Base-by-base conservation (phyloP, 2,797 vertebrate species). In the Tapera naevia region DNA sequence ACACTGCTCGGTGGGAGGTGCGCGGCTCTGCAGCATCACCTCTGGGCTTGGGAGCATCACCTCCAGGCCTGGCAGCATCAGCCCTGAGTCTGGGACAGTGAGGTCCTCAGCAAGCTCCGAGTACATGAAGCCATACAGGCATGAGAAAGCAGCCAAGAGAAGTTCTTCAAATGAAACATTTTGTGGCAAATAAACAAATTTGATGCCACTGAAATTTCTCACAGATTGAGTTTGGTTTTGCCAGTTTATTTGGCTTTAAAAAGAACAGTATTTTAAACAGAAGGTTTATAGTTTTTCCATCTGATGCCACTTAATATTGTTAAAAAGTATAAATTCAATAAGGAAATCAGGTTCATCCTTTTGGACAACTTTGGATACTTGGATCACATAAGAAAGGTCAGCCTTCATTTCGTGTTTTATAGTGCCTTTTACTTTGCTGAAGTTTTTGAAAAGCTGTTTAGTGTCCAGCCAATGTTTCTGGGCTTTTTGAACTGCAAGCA, bases 11-110 rank as follows among this genome's bases (percentile, higher is more conserved):
- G 14, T 0, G 1, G 8, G 69, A 33, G 28, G 19, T 4, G 1
- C 9, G 35, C 3, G 1, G 58, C n/a, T 32, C 33, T 11, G 2
- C 2, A 7, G 37, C 24, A 4, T 22, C 1, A 1, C 1, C 0
- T 2, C 81, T 8, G 1, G 22, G 28, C 56, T 23, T 33, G 16
- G 50, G 30, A 37, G n/a, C n/a, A n/a, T n/a, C n/a, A n/a, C n/a
- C n/a, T 41, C 46, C 21, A 11, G 46, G 46, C 46, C 9, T 43
- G 43, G 2, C 2, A 7, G 37, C 24, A 4, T 22, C 1, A 1
- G 1, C 0, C 2, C 82, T 6, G 1, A 19, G 30, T 56, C 22
- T n/a, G 17, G 51, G 32, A 33, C 6, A 0, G 11, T 1, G 1
- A 4, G 0, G 46, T 23, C 35, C 48, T 13, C 22, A 3, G 51